These are phyloP conservation scores for Theonella swinhoei DNA, from an alignment of 37 sponge, comb jelly and placozoan species.

Conservation along the genomic window DNA sequence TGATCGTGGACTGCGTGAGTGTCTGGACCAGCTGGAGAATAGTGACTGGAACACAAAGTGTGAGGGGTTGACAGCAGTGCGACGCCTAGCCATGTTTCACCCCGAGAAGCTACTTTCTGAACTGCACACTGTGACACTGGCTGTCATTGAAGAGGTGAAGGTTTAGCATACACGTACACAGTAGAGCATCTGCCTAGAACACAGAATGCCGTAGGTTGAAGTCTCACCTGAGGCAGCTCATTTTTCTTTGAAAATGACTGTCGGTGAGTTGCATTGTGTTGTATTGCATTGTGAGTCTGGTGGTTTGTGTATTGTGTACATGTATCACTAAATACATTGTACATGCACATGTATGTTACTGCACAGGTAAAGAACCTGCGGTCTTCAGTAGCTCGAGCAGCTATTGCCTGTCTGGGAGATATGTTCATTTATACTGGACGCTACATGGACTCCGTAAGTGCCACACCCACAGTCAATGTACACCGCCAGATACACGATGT, in stretches of 20 bases:
- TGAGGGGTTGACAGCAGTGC: conserved; percentile 56
- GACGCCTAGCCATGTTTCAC: conserved; percentile 63
- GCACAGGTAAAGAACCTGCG: conserved; percentile 89
- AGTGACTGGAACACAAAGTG: conserved; percentile 80
- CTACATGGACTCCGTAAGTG: conserved; percentile 70
- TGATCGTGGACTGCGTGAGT: conserved; percentile 49
- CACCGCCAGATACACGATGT: neutral
- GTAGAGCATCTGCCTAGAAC: too few relatives aligned
- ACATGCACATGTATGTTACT: neutral
- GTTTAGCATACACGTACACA: neutral
- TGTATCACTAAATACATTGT: neutral
- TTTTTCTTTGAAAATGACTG: too few relatives aligned
- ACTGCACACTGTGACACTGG: conserved; percentile 52
- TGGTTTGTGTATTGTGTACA: neutral
- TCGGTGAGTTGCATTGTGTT: too few relatives aligned
- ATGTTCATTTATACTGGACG: conserved; percentile 61
- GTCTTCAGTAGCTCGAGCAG: conserved; percentile 80
- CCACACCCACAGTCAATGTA: neutral
- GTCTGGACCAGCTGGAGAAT: conserved; percentile 35
- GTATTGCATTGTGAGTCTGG: too few relatives aligned
- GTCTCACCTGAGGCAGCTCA: too few relatives aligned
- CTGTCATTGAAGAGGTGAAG: conserved; percentile 73
- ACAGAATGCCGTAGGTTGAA: too few relatives aligned
- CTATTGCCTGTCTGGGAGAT: conserved; percentile 78
- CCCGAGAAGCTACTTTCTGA: conserved; percentile 54